Evolutionary conservation across 2,797 vertebrate species (phyloP).

Genomic region (Coregonus suidteri): DNA sequence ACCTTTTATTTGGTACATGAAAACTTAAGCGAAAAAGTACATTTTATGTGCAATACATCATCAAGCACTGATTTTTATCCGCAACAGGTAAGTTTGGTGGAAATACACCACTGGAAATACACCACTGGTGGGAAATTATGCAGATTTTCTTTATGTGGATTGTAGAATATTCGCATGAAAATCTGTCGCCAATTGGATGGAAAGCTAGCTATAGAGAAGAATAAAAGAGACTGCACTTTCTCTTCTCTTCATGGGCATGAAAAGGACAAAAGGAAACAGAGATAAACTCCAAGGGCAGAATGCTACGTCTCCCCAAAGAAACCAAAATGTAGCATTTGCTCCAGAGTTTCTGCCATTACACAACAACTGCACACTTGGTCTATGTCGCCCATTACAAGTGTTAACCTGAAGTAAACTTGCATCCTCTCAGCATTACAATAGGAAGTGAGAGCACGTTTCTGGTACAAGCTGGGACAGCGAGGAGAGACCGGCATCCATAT

Average conservation of each 20-base stretch:
- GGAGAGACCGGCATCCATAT: not conserved
- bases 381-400: not conserved
- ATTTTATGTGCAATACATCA: no score
- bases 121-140: no score
- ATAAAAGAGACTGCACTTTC: not conserved
- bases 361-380: not conserved
- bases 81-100: no score
- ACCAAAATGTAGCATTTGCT: not conserved
- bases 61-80: no score
- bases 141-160: no score
- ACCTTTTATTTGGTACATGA: no score
- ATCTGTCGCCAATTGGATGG: no score
- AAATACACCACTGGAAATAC: no score
- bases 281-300: not conserved
- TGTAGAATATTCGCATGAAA: no score
- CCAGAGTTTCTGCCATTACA: not conserved
- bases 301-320: not conserved
- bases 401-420: slow-evolving; percentile 5
- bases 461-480: not conserved
- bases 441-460: not conserved
- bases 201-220: not conserved
- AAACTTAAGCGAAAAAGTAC: no score
- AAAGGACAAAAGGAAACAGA: not conserved
- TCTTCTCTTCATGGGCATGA: not conserved
- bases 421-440: no score